A percentile compares a stretch with the other conserved stretches of the same genome.
These are phyloP conservation scores for Cygnus buccinator DNA, from an alignment of 2,113 vertebrate genomes.

Conservation along the genomic window DNA sequence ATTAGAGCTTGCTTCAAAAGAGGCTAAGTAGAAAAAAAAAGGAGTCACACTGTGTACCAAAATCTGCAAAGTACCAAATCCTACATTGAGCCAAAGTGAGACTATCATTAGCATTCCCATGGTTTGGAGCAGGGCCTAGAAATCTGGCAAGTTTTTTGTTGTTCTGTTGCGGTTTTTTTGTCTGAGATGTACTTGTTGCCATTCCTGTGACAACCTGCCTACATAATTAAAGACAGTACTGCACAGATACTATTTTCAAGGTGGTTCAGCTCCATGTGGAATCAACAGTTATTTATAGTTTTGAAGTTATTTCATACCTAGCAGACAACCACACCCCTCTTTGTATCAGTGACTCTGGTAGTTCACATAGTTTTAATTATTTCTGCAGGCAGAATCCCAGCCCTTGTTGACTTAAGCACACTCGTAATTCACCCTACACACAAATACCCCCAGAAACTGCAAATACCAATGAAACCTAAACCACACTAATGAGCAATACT, in stretches of 20 bases:
- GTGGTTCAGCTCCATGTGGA: not conserved
- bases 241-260: not conserved
- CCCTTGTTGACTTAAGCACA: not conserved
- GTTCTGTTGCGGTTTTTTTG: not conserved
- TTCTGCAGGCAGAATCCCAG: not conserved
- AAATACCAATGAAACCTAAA: not conserved
- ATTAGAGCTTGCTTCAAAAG: not conserved
- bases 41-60: not conserved
- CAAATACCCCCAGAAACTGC: not conserved
- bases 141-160: not conserved
- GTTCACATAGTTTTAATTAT: not conserved
- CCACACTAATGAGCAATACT: not conserved
- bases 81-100: not conserved
- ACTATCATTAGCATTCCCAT: not conserved
- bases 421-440: not conserved
- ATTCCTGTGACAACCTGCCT: not conserved
- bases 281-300: not conserved
- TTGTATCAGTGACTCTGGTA: not conserved
- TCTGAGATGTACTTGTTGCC: not conserved
- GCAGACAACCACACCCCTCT: not conserved
- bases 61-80: not conserved
- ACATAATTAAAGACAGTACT: constrained; percentile 8
- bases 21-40: not conserved
- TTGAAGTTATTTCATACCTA: not conserved
- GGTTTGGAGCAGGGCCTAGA: not conserved